phyloP scores from a whole-genome alignment of 2,888 invertebrate species.

The Sipha maydis region DNA sequence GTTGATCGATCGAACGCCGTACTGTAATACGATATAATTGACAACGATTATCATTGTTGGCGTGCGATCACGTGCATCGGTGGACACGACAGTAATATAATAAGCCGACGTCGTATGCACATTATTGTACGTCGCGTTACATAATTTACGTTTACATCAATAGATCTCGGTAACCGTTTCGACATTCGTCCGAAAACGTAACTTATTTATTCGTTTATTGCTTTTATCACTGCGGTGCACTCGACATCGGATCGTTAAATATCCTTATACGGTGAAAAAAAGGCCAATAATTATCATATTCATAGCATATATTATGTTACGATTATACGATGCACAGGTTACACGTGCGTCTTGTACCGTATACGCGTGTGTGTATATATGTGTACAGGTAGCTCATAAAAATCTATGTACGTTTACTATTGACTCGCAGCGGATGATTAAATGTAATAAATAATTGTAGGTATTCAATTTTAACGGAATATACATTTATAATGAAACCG shows the following conservation, averaged over 20 bases:
- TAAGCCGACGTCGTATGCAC: no score
- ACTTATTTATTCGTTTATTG: conserved; percentile 20
- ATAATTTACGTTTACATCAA: no score
- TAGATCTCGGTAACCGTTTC: background rate
- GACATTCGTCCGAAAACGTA: background rate
- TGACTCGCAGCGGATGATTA: background rate
- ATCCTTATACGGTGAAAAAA: conserved; percentile 34
- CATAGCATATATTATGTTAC: background rate
- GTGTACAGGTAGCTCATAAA: background rate
- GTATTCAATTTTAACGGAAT: background rate
- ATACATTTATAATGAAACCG: conserved; percentile 13
- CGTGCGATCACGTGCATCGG: background rate
- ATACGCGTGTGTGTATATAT: background rate
- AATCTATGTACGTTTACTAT: background rate
- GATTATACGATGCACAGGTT: background rate
- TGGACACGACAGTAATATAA: no score
- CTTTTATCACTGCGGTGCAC: conserved; percentile 6
- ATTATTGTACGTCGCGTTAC: no score
- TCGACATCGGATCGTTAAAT: background rate
- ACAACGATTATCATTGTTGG: background rate
- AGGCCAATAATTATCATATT: conserved; percentile 14
- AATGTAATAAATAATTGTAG: background rate
- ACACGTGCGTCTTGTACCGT: background rate
- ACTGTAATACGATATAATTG: background rate
- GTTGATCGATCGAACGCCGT: background rate